Evolutionary conservation across 2,888 invertebrate species (phyloP).

Genomic region (Pheosia tremula): DNA sequence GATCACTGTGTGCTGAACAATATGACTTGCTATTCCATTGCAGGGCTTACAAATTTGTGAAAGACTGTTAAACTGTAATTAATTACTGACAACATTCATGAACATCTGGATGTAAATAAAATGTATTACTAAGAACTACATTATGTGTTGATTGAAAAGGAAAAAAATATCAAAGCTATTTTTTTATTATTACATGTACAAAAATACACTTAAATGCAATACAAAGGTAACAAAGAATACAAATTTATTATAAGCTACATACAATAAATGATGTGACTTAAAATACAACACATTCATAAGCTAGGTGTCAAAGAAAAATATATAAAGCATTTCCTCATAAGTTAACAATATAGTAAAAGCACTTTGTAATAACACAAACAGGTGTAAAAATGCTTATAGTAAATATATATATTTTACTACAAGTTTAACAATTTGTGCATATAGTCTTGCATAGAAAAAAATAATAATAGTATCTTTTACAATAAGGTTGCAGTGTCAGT

Average conservation of each 20-base stretch:
- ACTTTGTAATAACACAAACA: conserved; percentile 26
- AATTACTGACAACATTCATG: conserved; percentile 41
- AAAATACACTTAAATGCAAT: conserved; percentile 32
- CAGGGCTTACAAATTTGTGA: conserved; percentile 42
- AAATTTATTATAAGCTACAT: conserved; percentile 15
- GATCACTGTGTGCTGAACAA: conserved; percentile 24
- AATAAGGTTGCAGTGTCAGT: not conserved
- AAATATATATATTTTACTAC: conserved; percentile 18
- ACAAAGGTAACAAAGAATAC: conserved; percentile 29
- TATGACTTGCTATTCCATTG: conserved; percentile 20
- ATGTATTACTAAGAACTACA: conserved; percentile 26
- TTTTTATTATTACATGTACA: conserved; percentile 25
- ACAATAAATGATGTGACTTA: conserved; percentile 17
- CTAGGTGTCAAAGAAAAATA: conserved; percentile 38
- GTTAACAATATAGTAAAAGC: conserved; percentile 24
- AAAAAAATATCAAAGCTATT: conserved; percentile 1
- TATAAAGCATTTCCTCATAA: conserved; percentile 12
- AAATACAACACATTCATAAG: conserved; percentile 18
- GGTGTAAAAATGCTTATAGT: conserved; percentile 31
- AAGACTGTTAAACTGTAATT: conserved; percentile 54
- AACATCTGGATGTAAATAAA: conserved; percentile 38
- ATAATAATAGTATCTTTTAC: not conserved
- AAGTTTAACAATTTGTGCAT: conserved; percentile 15
- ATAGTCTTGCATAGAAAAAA: not conserved
- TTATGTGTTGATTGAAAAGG: conserved; percentile 8